These are phyloP conservation scores for Dendropsophus ebraccatus DNA, from an alignment of 2,113 vertebrate species.

Conservation along the genomic window DNA sequence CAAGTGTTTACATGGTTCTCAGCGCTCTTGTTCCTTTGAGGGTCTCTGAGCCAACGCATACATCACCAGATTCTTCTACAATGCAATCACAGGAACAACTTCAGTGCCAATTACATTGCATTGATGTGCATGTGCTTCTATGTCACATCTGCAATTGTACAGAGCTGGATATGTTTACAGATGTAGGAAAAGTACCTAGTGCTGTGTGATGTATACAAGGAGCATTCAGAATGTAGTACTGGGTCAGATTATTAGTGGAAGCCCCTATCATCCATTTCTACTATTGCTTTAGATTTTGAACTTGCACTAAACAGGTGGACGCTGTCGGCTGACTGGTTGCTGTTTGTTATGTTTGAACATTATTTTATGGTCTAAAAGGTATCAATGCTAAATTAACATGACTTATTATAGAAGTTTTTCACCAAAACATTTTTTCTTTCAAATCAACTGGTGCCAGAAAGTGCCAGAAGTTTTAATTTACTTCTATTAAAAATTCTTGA, in stretches of 20 bases:
- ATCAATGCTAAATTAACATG: background rate
- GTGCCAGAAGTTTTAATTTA: too few relatives aligned
- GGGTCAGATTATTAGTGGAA: background rate
- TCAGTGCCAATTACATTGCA: background rate
- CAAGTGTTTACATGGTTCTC: slow-evolving; percentile 27
- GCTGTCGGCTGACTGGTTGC: background rate
- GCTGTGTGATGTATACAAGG: background rate
- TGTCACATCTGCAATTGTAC: background rate
- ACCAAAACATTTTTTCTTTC: too few relatives aligned
- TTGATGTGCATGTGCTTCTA: background rate
- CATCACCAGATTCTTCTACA: slow-evolving; percentile 31
- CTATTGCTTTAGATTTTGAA: background rate
- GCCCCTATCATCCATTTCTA: background rate
- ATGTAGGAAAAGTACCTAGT: background rate
- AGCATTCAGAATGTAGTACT: background rate
- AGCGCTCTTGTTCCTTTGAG: background rate
- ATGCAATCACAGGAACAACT: background rate
- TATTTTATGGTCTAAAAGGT: background rate
- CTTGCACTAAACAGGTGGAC: background rate
- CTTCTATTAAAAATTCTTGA: too few relatives aligned
- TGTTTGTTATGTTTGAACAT: background rate
- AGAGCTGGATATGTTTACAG: background rate
- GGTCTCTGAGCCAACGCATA: background rate
- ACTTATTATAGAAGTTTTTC: too few relatives aligned
- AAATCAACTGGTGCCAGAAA: too few relatives aligned